Percentiles rank a stretch among this genome's conserved stretches.
These are phyloP conservation scores for Piprites chloris DNA, from an alignment of 2,113 vertebrate genomes.

Conservation along the genomic window DNA sequence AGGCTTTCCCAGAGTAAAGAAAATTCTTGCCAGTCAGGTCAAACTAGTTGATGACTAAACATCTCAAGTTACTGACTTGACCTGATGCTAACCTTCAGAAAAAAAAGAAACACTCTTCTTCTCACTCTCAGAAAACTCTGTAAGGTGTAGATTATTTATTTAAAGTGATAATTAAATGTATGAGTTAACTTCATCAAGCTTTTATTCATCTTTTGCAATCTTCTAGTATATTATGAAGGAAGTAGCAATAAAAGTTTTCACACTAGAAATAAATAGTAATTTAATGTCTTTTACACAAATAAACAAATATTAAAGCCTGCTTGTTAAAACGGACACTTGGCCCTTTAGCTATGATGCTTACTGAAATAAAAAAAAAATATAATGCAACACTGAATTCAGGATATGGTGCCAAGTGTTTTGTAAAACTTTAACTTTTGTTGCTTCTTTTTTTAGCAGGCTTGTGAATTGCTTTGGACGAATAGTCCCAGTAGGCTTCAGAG, in stretches of 20 bases:
- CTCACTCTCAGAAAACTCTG: slow-evolving; percentile 40
- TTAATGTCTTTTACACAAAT: not conserved
- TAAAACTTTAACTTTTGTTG: not conserved
- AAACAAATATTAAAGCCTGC: slow-evolving; percentile 4
- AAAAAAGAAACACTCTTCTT: slow-evolving; percentile 29
- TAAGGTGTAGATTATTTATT: slow-evolving; percentile 33
- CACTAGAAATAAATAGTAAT: slow-evolving; percentile 10
- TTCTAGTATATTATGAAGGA: slow-evolving; percentile 42
- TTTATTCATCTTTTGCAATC: not conserved
- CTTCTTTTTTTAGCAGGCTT: not conserved
- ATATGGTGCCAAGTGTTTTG: not conserved
- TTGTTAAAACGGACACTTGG: slow-evolving; percentile 10
- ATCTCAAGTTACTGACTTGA: slow-evolving; percentile 70
- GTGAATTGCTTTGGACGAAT: not conserved
- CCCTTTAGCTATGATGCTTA: slow-evolving; percentile 18
- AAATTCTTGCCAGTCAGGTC: slow-evolving; percentile 64
- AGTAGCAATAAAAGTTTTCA: slow-evolving; percentile 60
- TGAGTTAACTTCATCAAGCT: slow-evolving; percentile 37
- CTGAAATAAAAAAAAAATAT: slow-evolving; percentile 31
- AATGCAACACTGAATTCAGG: not conserved
- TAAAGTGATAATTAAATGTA: slow-evolving; percentile 62
- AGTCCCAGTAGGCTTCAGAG: not conserved
- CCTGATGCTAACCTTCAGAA: slow-evolving; percentile 62
- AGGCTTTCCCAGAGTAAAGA: slow-evolving; percentile 61
- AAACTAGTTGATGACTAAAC: slow-evolving; percentile 64